Evolutionary conservation across 2,113 vertebrate genomes (phyloP), one percentile per base, ranked within the genome.

Genomic region (Nothoprocta perdicaria): DNA sequence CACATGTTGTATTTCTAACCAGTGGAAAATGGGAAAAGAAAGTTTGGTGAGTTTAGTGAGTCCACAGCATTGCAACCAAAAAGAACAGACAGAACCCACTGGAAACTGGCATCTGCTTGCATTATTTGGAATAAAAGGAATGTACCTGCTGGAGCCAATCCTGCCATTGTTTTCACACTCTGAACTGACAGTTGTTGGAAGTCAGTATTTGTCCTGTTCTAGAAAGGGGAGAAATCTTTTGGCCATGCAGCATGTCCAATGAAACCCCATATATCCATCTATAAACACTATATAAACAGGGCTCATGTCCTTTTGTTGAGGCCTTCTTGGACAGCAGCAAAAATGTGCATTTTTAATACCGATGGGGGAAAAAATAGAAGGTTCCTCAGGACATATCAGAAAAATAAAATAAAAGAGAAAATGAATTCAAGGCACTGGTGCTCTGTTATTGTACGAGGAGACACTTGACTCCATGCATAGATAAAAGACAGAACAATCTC

Each of bases 401-500:
- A 43, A 63, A 27, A 12, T 35, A 23, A 79, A 77, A 71, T 23
- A 71, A 72, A 89, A 8, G 58, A 80, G 41, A 68, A 86, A 75
- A 86, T n/a, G 76, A 86, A 91, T 90, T 80, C 55, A 55, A 76
- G 55, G 24, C 50, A 63, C 26, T 80, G 48, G 57, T 96, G 76
- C n/a, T 91, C 12, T 91, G 82, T 87, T 85, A 65, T 71, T 79
- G 62, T 71, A 68, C 1, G 8, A 95, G 79, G 73, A 65, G 79
- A 60, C 72, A 69, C 38, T 89, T 94, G 78, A 83, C 5, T 24
- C 86, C 86, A 72, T 55, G 31, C 78, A 71, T 83, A 67, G 43
- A 79, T 86, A 85, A 86, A 92, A 92, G 80, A 81, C 72, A 93
- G 94, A 88, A 67, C 71, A 84, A 85, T 95, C 95, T 93, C 81